A percentile compares a stretch with the other conserved stretches of the same genome.
Conservation (phyloP, 2,113 vertebrate genomes). For the Mugil cephalus region DNA sequence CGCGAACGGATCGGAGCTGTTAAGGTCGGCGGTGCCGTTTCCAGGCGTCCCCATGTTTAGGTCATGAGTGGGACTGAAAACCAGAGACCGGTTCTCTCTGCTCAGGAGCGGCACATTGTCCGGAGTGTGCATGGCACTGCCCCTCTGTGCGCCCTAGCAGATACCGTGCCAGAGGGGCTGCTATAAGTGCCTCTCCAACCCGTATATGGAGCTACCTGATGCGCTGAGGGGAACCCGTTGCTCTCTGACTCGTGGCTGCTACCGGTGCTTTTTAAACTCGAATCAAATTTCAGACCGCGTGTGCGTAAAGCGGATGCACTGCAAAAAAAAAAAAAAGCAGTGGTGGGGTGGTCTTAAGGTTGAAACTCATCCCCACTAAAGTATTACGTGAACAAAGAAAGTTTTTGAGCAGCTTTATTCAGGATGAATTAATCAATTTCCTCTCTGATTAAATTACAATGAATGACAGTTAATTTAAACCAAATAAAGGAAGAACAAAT, state of each 20-base stretch:
- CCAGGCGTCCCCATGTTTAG: slow-evolving; percentile 54
- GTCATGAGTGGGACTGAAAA: slow-evolving; percentile 20
- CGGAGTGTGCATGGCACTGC: slow-evolving; percentile 70
- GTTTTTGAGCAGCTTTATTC: neutral
- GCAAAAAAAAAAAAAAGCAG: slow-evolving; percentile 28
- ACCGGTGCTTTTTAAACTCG: slow-evolving; percentile 57
- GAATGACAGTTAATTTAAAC: neutral
- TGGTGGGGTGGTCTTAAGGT: neutral
- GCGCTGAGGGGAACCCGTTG: neutral
- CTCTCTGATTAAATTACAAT: neutral
- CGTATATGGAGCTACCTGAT: slow-evolving; percentile 61
- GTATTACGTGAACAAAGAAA: neutral
- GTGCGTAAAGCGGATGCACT: slow-evolving; percentile 55
- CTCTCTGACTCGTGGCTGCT: slow-evolving; percentile 41
- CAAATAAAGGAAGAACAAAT: neutral
- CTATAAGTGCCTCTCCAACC: slow-evolving; percentile 43
- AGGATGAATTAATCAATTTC: neutral
- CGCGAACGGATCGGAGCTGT: slow-evolving; percentile 83
- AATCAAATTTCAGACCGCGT: slow-evolving; percentile 58
- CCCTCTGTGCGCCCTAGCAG: slow-evolving; percentile 52
- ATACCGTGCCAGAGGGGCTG: slow-evolving; percentile 49
- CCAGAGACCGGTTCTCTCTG: slow-evolving; percentile 55
- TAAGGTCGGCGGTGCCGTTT: slow-evolving; percentile 61
- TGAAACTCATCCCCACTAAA: neutral
- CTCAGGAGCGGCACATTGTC: slow-evolving; percentile 50